phyloP scores from a whole-genome alignment of 2,797 vertebrate species.

The Myotis daubentonii region DNA sequence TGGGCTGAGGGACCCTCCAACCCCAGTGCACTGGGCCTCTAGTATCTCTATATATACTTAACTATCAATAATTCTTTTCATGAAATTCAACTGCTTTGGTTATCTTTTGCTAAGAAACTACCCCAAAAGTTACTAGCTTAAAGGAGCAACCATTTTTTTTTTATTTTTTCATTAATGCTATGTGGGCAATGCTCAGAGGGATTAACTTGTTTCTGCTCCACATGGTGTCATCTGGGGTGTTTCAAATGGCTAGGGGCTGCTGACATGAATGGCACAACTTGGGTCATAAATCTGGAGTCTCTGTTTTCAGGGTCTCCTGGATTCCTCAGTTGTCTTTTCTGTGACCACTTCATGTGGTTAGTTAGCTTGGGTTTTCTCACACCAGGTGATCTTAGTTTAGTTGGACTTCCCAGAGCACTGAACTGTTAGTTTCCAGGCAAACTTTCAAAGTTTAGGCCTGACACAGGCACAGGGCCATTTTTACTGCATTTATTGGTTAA shows the following conservation, averaged over 20 bases:
- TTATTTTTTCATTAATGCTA: constrained; percentile 3
- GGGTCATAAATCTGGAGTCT: neutral
- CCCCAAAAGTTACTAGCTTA: neutral
- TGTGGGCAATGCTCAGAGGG: neutral
- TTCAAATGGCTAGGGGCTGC: neutral
- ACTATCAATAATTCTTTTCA: constrained; percentile 19
- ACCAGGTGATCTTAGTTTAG: constrained; percentile 31
- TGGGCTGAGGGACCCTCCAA: no score
- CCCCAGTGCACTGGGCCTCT: no score
- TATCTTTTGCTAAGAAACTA: constrained; percentile 59
- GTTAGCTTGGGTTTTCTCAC: neutral
- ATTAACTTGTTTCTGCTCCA: neutral
- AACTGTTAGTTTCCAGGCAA: constrained; percentile 41
- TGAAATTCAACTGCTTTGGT: constrained; percentile 36
- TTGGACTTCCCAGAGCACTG: constrained; percentile 36
- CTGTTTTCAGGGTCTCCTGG: neutral
- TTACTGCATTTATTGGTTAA: constrained; percentile 16
- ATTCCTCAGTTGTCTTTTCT: neutral
- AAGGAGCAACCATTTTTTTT: constrained; percentile 22
- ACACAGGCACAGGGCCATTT: neutral
- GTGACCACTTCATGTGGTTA: neutral
- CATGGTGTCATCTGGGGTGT: neutral
- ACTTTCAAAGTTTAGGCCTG: constrained; percentile 29
- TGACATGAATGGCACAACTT: neutral
- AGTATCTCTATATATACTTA: neutral